A percentile compares a stretch with the other conserved stretches of the same genome.
These are phyloP conservation scores for Crotophaga sulcirostris DNA, from an alignment of 2,113 vertebrate species.

Conservation along the genomic window DNA sequence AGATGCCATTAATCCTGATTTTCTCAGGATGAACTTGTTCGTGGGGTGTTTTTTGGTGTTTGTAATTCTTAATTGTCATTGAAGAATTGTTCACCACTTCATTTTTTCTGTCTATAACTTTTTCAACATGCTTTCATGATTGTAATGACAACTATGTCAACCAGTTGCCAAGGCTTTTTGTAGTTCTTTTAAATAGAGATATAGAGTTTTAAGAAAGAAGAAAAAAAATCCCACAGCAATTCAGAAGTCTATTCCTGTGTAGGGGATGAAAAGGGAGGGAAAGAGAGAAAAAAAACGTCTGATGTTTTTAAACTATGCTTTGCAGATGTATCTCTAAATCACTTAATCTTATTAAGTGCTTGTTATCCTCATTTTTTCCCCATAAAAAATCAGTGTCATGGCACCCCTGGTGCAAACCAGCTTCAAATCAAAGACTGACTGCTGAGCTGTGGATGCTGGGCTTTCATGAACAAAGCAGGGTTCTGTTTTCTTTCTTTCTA, in stretches of 20 bases:
- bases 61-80: not conserved
- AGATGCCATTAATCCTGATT: not conserved
- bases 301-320: not conserved
- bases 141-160: not conserved
- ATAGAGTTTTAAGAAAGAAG: not conserved
- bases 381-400: not conserved
- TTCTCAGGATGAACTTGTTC: not conserved
- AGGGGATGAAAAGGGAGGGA: not conserved
- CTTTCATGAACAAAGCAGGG: conserved; percentile 25
- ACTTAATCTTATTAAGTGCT: conserved; percentile 46
- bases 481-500: not conserved
- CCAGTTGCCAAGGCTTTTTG: not conserved
- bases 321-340: conserved; percentile 41
- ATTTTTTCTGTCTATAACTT: not conserved
- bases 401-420: not conserved
- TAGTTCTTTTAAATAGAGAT: not conserved
- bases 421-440: conserved; percentile 45
- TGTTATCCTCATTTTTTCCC: conserved; percentile 19
- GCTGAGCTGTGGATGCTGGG: not conserved
- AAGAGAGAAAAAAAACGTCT: not conserved
- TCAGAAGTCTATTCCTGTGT: not conserved
- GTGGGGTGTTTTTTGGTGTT: not conserved
- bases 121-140: not conserved
- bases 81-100: not conserved
- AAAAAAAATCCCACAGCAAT: not conserved